Evolutionary conservation across 1,140 invertebrate genomes (phyloP).

Genomic region (Galendromus occidentalis): DNA sequence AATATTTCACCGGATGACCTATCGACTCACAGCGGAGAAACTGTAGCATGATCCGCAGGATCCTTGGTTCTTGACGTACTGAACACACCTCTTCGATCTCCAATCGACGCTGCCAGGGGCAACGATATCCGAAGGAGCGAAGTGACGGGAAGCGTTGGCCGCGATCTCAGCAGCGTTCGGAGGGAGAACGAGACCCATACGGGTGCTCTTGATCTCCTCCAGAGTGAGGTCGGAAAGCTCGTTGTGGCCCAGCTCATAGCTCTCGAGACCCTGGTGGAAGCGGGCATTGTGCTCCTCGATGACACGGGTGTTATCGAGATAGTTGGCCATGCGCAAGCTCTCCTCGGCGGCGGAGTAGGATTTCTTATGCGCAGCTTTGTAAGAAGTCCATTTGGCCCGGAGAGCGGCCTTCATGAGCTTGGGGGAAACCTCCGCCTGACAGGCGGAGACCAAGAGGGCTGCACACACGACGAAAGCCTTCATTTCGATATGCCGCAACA

Average conservation of each 20-base stretch:
- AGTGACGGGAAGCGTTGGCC: neutral
- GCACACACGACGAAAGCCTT: neutral
- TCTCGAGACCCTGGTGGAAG: neutral
- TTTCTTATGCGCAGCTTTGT: neutral
- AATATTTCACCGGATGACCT: too few relatives aligned
- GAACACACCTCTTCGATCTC: conserved; percentile 30
- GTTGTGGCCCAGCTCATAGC: neutral
- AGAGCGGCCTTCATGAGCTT: neutral
- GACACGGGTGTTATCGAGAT: neutral
- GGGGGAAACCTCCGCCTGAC: neutral
- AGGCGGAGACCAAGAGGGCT: neutral
- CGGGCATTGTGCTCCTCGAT: neutral
- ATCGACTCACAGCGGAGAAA: conserved; percentile 18
- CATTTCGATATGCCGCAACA: too few relatives aligned
- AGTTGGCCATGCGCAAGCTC: neutral
- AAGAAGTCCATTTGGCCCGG: neutral
- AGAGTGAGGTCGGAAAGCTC: neutral
- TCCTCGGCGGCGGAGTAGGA: neutral
- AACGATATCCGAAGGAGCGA: neutral
- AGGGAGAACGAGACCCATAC: neutral
- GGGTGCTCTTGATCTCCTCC: neutral
- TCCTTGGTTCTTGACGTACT: conserved; percentile 32
- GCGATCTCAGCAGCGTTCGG: neutral
- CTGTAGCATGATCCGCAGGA: conserved; percentile 27
- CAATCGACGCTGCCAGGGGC: conserved; percentile 27